Base-by-base conservation (phyloP, 2,888 invertebrate species). In the Meteorus cinctellus region DNA sequence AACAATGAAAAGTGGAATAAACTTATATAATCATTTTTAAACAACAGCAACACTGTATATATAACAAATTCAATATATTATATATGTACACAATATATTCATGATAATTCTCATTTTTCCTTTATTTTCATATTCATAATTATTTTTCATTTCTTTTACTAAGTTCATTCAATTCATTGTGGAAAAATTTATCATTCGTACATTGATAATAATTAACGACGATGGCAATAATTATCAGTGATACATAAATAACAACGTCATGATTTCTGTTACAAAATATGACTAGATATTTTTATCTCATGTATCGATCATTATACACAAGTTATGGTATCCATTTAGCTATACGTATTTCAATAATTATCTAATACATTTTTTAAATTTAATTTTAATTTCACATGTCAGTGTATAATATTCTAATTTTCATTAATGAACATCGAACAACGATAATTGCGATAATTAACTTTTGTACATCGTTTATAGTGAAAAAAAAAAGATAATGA, bases 181-280 rank as follows among this genome's bases (percentile, higher is more conserved):
- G 16, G 34, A 63, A 63, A 63, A 34, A 63, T 29, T 63, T n/a
- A 29, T 63, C 16, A 10, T 34, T 4, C 14, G 8, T 14, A 31
- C 16, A n/a, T 63, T 34, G 63, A 34, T 12, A 60, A 60, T 60
- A 14, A 60, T 12, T 63, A 63, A 63, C 41, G 63, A 73, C 68
- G 45, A 72, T 73, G 77, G 69, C 71, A 51, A 77, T 70, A 65
- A 75, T 75, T 72, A 74, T 78, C 62, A 71, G 72, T 66, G 41
- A 74, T 77, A 59, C 51, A 72, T 51, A 24, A 41, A 78, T 82
- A 82, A 82, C 81, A 82, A 78, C 81, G 66, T 77, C 66, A 70
- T 80, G 80, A 81, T 79, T 80, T 76, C 84, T 81, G 84, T 86
- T 82, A 85, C 84, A 86, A 87, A 86, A 85, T 86, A 84, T 82